Percentiles rank a stretch among this genome's conserved stretches.
Evolutionary conservation across 2,888 invertebrate genomes (phyloP).

Genomic region (Operophtera brumata): DNA sequence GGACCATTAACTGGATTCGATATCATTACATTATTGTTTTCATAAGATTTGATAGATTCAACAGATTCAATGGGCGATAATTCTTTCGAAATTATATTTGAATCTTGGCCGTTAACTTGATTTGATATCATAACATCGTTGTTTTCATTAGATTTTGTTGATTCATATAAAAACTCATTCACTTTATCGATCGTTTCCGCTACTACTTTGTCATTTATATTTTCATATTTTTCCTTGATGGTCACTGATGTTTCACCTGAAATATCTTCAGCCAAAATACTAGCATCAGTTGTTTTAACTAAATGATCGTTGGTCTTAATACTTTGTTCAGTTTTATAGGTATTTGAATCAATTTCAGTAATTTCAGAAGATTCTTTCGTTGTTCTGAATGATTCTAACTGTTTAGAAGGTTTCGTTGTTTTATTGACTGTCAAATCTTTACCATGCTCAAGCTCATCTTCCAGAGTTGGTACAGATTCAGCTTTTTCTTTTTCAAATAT

Average conservation of each 20-base stretch:
- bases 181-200: background rate
- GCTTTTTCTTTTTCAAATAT: background rate
- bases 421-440: background rate
- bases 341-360: background rate
- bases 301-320: background rate
- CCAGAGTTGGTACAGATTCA: background rate
- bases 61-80: background rate
- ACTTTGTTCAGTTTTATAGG: background rate
- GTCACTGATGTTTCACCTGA: background rate
- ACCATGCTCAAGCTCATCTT: background rate
- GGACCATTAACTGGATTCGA: background rate
- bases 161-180: background rate
- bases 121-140: background rate
- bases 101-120: background rate
- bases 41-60: background rate
- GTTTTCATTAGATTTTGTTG: background rate
- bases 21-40: background rate
- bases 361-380: background rate
- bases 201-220: background rate
- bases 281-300: background rate
- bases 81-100: background rate
- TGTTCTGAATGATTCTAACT: background rate
- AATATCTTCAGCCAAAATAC: background rate
- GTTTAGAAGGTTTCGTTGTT: background rate
- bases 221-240: background rate